Base-by-base conservation (phyloP, 2,888 invertebrate genomes). In the Eupithecia pulchellata region DNA sequence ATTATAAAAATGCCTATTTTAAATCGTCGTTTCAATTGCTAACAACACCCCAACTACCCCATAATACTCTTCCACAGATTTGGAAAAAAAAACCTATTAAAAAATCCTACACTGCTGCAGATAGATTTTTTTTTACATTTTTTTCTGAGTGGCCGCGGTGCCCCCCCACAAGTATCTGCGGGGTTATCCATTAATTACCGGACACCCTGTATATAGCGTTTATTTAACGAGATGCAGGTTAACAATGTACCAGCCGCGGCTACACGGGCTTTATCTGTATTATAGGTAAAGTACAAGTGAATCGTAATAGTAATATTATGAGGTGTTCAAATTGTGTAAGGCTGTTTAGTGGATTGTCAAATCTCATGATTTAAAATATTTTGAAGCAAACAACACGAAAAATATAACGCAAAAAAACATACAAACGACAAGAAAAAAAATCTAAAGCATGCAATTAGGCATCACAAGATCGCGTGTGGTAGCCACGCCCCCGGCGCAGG, bases 401-500 rank as follows among this genome's bases (percentile, higher is more conserved):
- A 39, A 39, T 39, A 36, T 14, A 36, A 39, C 9, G n/a, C 4
- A 17, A 4, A 36, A 30, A 30, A 47, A n/a, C 17, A n/a, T n/a
- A n/a, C 11, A 42, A 61, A 83, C 81, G 77, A 72, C 68, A 66
- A 64, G 67, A 66, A 65, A 61, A 66, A 60, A 61, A 27, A 62
- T 71, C 47, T 61, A 65, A 42, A 52, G 39, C 68, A 36, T 30
- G 14, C 52, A 25, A 52, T 25, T 52, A n/a, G 25, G 63, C 55
- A 65, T 67, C 58, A 80, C 77, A 80, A 84, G 76, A 79, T 79
- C 79, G 84, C 79, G 86, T 87, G 87, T 82, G 85, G 75, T 79
- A 74, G 85, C 86, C 89, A 86, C 89, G 86, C 87, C 88, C 80
- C 76, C 82, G 75, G 81, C 84, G 81, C 84, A 79, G 84, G 82